Conservation (phyloP, 1,140 invertebrate species). For the Archivesica marissinica region DNA sequence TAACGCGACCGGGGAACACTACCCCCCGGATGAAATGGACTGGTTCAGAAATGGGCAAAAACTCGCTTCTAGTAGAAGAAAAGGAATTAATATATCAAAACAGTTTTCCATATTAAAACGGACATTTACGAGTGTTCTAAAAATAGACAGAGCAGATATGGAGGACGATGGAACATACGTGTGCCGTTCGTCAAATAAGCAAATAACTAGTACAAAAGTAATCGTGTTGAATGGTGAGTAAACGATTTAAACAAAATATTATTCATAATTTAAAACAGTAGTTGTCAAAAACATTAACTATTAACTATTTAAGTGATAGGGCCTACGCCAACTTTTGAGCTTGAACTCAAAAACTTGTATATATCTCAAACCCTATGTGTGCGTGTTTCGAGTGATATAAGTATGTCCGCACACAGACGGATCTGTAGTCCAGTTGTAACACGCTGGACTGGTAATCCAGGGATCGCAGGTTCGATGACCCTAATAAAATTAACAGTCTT, state of each 20-base stretch:
- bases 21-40: constrained; percentile 77
- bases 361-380: neutral
- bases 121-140: constrained; percentile 73
- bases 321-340: neutral
- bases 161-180: constrained; percentile 74
- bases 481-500: no score
- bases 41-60: constrained; percentile 79
- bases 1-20: constrained; percentile 75
- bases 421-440: no score
- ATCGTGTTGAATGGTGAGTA: constrained; percentile 76
- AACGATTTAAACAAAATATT: no score
- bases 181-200: constrained; percentile 72
- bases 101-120: constrained; percentile 67
- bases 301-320: neutral
- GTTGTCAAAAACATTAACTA: neutral
- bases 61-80: constrained; percentile 57
- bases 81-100: constrained; percentile 69
- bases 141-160: constrained; percentile 70
- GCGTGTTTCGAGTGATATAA: neutral
- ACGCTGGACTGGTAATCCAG: no score
- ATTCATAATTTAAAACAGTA: no score
- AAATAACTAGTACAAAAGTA: constrained; percentile 71
- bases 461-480: no score
- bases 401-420: no score
- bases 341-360: neutral